These are phyloP conservation scores for Meta bourneti DNA, from an alignment of 2,888 invertebrate genomes.

Conservation along the genomic window DNA sequence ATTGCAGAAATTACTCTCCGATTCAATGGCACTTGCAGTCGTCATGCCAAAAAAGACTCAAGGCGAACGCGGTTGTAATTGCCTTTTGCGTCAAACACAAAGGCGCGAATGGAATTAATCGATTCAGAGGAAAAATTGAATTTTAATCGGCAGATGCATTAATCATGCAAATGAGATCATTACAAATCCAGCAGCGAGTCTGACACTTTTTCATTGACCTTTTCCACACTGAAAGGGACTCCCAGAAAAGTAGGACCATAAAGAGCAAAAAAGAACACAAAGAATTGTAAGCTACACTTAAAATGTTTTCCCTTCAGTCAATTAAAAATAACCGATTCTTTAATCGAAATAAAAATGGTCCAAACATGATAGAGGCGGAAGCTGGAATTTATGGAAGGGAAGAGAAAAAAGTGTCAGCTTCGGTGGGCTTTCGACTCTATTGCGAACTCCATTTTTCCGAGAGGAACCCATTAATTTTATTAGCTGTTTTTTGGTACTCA, in stretches of 20 bases:
- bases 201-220: neutral
- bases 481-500: neutral
- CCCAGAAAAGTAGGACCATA: neutral
- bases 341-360: constrained; percentile 19
- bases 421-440: neutral
- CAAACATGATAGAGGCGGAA: constrained; percentile 30
- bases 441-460: neutral
- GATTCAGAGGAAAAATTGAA: constrained; percentile 34
- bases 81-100: neutral
- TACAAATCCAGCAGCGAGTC: constrained; percentile 11
- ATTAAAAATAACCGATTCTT: constrained; percentile 33
- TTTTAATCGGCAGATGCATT: constrained; percentile 48
- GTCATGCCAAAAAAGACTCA: neutral
- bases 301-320: constrained; percentile 13
- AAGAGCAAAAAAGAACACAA: neutral
- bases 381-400: constrained; percentile 10
- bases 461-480: neutral
- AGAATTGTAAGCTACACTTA: neutral
- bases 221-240: neutral
- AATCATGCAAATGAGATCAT: constrained; percentile 62
- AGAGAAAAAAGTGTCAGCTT: neutral
- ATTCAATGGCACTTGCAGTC: neutral
- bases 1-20: no score
- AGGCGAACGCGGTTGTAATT: neutral
- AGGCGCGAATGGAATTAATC: constrained; percentile 27